Conservation (phyloP, 2,888 invertebrate species). For the Leptarthrus brevirostris region DNA sequence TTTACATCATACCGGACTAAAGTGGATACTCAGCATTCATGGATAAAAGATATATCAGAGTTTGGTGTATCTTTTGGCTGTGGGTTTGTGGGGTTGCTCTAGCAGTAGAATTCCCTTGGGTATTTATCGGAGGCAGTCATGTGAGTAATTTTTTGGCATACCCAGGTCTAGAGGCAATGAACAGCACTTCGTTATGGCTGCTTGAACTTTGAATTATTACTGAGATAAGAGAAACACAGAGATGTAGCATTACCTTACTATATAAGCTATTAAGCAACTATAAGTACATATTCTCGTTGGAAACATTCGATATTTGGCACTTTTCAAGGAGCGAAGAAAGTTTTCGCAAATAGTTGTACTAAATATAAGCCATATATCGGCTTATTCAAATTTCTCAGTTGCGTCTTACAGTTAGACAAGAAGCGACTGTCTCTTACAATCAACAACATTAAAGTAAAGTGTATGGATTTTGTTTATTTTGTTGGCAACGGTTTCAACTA, state of each 20-base stretch:
- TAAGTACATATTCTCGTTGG: too few relatives aligned
- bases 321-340: too few relatives aligned
- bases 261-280: constrained; percentile 24
- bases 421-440: too few relatives aligned
- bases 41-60: constrained; percentile 20
- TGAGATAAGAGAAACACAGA: constrained; percentile 4
- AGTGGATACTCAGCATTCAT: constrained; percentile 42
- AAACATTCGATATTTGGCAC: too few relatives aligned
- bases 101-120: constrained; percentile 8
- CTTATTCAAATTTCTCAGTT: too few relatives aligned
- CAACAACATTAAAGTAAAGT: too few relatives aligned
- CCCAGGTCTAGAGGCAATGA: constrained; percentile 3
- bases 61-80: background rate
- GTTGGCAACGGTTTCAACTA: too few relatives aligned
- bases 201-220: constrained; percentile 29
- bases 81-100: constrained; percentile 2
- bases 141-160: constrained; percentile 25
- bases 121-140: constrained; percentile 34
- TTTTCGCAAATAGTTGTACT: too few relatives aligned
- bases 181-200: constrained; percentile 11
- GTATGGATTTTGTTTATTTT: too few relatives aligned
- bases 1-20: constrained; percentile 14
- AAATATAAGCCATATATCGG: too few relatives aligned
- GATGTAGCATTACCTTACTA: constrained; percentile 1
- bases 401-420: too few relatives aligned